phyloP scores from a whole-genome alignment of 2,888 invertebrate genomes.

The Perithous albicinctus region DNA sequence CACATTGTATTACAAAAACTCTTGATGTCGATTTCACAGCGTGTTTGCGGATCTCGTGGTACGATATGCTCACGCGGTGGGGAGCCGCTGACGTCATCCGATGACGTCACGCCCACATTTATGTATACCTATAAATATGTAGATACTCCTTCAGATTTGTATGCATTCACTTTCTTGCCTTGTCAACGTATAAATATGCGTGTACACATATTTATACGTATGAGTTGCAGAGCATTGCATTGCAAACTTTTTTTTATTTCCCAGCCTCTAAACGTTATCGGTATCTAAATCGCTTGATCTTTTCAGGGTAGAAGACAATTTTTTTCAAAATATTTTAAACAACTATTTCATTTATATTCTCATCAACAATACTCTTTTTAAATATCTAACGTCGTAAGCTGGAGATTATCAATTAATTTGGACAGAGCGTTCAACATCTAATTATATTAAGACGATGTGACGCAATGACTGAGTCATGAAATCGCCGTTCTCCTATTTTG shows the following conservation, averaged over 20 bases:
- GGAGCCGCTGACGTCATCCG: slow-evolving; percentile 77
- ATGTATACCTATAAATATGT: slow-evolving; percentile 63
- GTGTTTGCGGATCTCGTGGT: slow-evolving; percentile 31
- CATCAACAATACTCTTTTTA: too few relatives aligned
- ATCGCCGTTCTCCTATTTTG: too few relatives aligned
- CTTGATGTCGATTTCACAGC: slow-evolving; percentile 21
- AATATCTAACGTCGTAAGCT: too few relatives aligned
- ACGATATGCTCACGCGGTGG: slow-evolving; percentile 53
- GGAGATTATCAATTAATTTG: too few relatives aligned
- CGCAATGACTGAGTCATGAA: too few relatives aligned
- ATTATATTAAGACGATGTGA: too few relatives aligned
- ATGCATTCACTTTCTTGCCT: slow-evolving; percentile 31
- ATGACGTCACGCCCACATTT: slow-evolving; percentile 76
- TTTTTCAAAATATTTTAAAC: too few relatives aligned
- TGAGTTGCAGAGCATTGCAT: too few relatives aligned
- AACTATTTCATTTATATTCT: too few relatives aligned
- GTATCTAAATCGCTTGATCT: neutral
- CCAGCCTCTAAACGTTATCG: neutral
- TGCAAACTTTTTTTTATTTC: too few relatives aligned
- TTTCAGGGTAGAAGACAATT: neutral
- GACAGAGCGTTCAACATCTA: too few relatives aligned
- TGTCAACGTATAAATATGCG: neutral
- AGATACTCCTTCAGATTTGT: slow-evolving; percentile 40
- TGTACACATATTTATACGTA: too few relatives aligned
- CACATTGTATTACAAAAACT: neutral